Percentiles rank a stretch among this genome's conserved stretches.
phyloP scores from a whole-genome alignment of 2,113 vertebrate species.

The Ophiodon elongatus region DNA sequence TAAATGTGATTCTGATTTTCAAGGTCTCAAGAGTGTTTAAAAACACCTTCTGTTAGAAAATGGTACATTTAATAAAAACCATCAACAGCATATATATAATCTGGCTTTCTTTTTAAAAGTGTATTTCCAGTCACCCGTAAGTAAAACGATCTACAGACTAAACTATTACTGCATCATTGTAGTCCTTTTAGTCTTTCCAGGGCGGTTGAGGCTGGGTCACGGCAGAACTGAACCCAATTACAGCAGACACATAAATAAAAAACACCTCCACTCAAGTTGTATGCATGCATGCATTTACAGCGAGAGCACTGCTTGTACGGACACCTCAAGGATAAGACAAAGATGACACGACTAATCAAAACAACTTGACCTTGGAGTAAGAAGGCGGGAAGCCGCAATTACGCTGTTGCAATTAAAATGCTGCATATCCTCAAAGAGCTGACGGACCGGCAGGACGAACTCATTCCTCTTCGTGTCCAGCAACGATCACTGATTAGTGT shows the following conservation, averaged over 20 bases:
- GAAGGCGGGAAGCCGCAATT: constrained; percentile 13
- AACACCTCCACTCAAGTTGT: constrained; percentile 6
- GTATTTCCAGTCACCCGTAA: not conserved
- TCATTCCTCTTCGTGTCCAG: not conserved
- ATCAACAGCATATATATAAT: not conserved
- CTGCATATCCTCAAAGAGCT: constrained; percentile 21
- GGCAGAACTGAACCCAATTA: constrained; percentile 48
- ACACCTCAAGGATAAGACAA: constrained; percentile 43
- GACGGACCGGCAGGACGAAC: not conserved
- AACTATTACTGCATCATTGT: constrained; percentile 33
- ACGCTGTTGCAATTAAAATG: constrained; percentile 11
- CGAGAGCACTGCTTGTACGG: not conserved
- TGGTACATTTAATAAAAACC: not conserved
- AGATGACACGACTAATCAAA: constrained; percentile 43
- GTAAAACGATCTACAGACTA: constrained; percentile 10
- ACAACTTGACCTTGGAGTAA: constrained; percentile 33
- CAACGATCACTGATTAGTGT: not conserved
- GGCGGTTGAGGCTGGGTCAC: constrained; percentile 21
- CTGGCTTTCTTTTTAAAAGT: not conserved
- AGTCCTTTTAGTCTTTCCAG: constrained; percentile 13
- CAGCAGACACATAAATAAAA: constrained; percentile 54
- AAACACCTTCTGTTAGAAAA: not conserved
- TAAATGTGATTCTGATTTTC: not conserved
- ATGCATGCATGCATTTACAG: constrained; percentile 5
- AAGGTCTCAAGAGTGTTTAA: not conserved